Evolutionary conservation across 2,797 vertebrate genomes (phyloP), one percentile per base, ranked within the genome.

Genomic region (Kryptolebias ocellatus): DNA sequence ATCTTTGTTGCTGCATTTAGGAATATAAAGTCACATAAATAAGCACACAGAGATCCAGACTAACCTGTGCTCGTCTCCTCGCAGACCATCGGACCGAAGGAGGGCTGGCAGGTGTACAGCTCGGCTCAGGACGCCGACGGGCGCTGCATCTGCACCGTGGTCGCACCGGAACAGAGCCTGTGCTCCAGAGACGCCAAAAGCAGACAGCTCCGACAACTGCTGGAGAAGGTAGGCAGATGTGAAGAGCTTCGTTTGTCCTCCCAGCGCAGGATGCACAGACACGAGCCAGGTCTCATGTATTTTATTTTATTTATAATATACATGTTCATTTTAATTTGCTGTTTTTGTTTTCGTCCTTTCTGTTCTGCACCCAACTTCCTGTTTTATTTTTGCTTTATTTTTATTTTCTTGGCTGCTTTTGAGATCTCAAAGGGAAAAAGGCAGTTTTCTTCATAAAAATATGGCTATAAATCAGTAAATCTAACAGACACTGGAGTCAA

Each of bases 101-200:
- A 99, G 89, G 97, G 98, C 50, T 99, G 97, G 98, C 97, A 99
- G 87, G 98, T 99, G 59, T 99, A 99, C 87, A 99, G 97, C 72
- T 99, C 97, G 0, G 98, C 97, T 0, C 98, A 99, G 88, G 97
- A 99, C 79, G 95, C 97, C 1, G 98, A 98, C 1, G 97, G 98
- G 1, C 93, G 98, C 24, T 99, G 98, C 79, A 97, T 99, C 90
- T 99, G 98, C 87, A 99, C 98, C 0, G 98, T 98, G 64, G 97
- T 99, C 76, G 98, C 98, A 50, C 98, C 98, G 1, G 98, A 98
- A 79, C 98, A 98, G 84, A 99, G 95, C 64, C 93, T 99, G 11
- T 99, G 98, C 74, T 98, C 97, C 60, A 94, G 97, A 85, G 98
- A 99, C 76, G 97, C 98, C 86, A 98, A 98, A 86, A 99, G 96